These are phyloP conservation scores for Halcyon smyrnensis DNA, from an alignment of 2,797 vertebrate species.

Conservation along the genomic window DNA sequence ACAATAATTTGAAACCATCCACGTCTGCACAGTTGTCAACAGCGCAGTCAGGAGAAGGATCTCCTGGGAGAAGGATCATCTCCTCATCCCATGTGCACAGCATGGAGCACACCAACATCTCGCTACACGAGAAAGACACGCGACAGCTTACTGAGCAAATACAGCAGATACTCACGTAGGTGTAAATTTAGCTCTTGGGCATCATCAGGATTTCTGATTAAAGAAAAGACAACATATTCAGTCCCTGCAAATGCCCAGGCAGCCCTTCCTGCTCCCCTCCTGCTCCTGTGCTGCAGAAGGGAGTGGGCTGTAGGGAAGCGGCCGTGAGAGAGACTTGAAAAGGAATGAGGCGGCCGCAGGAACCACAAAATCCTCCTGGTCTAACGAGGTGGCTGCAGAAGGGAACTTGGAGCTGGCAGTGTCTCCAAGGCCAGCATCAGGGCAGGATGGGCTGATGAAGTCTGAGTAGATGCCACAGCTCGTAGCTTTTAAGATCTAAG, in stretches of 20 bases:
- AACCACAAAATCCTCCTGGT: not conserved
- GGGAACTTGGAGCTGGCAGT: not conserved
- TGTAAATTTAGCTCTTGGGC: not conserved
- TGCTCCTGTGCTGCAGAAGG: not conserved
- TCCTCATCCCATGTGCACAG: not conserved
- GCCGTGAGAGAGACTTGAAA: not conserved
- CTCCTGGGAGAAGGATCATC: not conserved
- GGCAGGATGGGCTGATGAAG: slow-evolving; percentile 76
- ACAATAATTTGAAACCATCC: not conserved
- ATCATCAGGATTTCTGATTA: not conserved
- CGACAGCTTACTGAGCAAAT: not conserved
- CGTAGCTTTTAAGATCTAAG: slow-evolving; percentile 74
- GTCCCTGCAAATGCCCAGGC: not conserved
- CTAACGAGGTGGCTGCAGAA: not conserved
- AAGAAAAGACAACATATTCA: not conserved
- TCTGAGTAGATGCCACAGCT: slow-evolving; percentile 83
- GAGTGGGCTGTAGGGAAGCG: not conserved
- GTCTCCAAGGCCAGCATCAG: slow-evolving; percentile 77
- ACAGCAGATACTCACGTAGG: fast-evolving
- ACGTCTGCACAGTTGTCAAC: not conserved
- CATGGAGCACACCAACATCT: not conserved
- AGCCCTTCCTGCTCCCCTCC: not conserved
- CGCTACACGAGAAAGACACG: fast-evolving
- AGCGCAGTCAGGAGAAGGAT: not conserved
- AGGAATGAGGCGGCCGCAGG: not conserved